Evolutionary conservation across 2,888 invertebrate species (phyloP).

Genomic region (Allolobophora icterica): DNA sequence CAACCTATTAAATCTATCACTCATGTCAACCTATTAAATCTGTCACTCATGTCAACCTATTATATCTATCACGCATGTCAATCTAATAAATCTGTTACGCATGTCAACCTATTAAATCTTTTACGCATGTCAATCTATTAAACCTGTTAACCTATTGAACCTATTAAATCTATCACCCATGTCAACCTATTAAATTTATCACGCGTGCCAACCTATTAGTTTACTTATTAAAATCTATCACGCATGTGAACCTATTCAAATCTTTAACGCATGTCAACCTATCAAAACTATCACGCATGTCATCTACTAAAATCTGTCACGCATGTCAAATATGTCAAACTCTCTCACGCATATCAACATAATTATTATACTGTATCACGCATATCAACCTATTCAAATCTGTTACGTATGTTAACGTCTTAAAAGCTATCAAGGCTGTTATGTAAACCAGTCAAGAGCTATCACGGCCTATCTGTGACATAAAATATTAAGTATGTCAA

Average conservation of each 20-base stretch:
- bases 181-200: slow-evolving; percentile 50
- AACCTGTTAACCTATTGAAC: not conserved
- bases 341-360: not conserved
- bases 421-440: too few relatives aligned
- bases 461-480: too few relatives aligned
- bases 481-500: too few relatives aligned
- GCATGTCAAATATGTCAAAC: too few relatives aligned
- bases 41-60: too few relatives aligned
- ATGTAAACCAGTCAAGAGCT: too few relatives aligned
- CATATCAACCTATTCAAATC: not conserved
- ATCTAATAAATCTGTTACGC: not conserved
- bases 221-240: not conserved
- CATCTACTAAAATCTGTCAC: not conserved
- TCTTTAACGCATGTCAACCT: not conserved
- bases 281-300: too few relatives aligned
- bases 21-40: too few relatives aligned
- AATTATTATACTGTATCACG: not conserved
- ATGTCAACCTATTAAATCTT: not conserved
- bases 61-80: not conserved
- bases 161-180: not conserved
- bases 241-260: not conserved
- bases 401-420: slow-evolving; percentile 50
- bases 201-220: not conserved
- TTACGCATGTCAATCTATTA: not conserved
- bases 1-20: not conserved